phyloP scores from a whole-genome alignment of 2,797 vertebrate genomes.

The Cryptoblepharus egeriae region DNA sequence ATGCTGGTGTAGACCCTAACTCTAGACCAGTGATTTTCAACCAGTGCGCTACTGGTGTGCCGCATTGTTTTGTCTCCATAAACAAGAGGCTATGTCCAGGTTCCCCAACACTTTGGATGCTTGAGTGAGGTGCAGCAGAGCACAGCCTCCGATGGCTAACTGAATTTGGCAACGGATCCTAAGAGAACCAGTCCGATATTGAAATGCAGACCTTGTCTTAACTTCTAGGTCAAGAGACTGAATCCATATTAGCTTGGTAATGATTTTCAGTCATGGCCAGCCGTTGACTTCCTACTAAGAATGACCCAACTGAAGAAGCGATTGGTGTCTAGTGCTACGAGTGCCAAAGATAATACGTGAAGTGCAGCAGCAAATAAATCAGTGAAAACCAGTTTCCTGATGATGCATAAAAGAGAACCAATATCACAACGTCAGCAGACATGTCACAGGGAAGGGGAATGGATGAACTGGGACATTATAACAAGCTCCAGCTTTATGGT shows the following conservation, averaged over 20 bases:
- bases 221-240: neutral
- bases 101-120: conserved; percentile 36
- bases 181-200: conserved; percentile 4
- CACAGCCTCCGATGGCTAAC: conserved; percentile 38
- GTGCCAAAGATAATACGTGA: neutral
- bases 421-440: conserved; percentile 17
- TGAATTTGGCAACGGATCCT: conserved; percentile 30
- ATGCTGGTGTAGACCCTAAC: neutral
- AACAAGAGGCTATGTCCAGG: conserved; percentile 43
- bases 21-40: too few species aligned
- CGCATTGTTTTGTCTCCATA: conserved; percentile 54
- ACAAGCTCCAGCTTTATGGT: neutral
- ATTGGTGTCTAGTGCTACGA: neutral
- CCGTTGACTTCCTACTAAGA: neutral
- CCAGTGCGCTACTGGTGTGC: too few species aligned
- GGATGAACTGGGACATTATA: neutral
- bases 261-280: conserved; percentile 13
- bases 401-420: conserved; percentile 31
- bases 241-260: neutral
- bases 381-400: neutral
- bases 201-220: conserved; percentile 13
- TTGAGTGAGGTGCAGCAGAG: conserved; percentile 34
- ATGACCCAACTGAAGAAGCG: neutral
- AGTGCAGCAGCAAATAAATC: neutral
- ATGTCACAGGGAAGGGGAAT: neutral